phyloP scores from a whole-genome alignment of 2,888 invertebrate genomes.

The Perdita meconis region DNA sequence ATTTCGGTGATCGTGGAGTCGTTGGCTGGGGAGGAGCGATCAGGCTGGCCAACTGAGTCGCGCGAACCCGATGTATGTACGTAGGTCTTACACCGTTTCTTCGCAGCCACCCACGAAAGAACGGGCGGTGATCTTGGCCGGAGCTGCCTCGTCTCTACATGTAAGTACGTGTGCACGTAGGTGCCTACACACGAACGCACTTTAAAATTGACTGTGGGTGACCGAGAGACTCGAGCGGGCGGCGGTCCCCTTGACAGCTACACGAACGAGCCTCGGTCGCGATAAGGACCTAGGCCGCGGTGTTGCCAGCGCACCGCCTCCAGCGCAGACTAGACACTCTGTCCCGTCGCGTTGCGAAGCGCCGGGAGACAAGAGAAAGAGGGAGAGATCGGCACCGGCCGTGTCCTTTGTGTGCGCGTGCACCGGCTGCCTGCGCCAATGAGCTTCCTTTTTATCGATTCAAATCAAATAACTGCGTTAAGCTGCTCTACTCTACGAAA shows the following conservation, averaged over 20 bases:
- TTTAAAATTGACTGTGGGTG: conserved; percentile 72
- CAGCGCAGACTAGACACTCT: conserved; percentile 56
- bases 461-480: conserved; percentile 20
- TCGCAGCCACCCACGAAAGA: conserved; percentile 58
- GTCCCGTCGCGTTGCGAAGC: too few species aligned
- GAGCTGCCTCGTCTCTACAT: conserved; percentile 16
- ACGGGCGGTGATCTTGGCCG: conserved; percentile 36
- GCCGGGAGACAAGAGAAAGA: too few species aligned
- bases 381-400: conserved; percentile 24
- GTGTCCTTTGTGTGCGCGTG: conserved; percentile 59
- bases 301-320: conserved; percentile 74
- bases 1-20: conserved; percentile 39
- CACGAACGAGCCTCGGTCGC: conserved; percentile 73
- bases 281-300: conserved; percentile 73
- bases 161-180: neutral
- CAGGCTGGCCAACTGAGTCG: conserved; percentile 46
- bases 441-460: conserved; percentile 35
- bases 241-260: conserved; percentile 75
- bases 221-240: conserved; percentile 68
- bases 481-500: neutral
- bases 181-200: conserved; percentile 40
- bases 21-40: conserved; percentile 11
- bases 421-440: conserved; percentile 7
- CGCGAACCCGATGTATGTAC: conserved; percentile 44
- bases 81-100: conserved; percentile 55